Conservation (phyloP, 1,140 invertebrate species). For the Mactra quadrangularis region DNA sequence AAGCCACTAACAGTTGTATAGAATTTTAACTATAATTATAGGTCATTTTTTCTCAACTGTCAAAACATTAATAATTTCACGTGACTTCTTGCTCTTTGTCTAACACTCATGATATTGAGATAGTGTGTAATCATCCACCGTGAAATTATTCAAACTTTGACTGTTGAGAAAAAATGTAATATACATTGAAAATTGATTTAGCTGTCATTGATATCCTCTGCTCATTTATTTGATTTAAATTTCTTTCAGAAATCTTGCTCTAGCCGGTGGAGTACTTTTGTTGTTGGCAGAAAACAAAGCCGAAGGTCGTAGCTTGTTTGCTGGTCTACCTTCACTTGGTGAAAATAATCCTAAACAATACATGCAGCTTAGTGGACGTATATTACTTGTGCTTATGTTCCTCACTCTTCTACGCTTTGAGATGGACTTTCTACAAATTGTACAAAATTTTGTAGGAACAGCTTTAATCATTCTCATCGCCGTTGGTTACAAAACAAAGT, state of each 20-base stretch:
- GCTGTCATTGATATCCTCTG: too few relatives aligned
- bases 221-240: too few relatives aligned
- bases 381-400: slow-evolving; percentile 99
- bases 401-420: slow-evolving; percentile 98
- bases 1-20: too few relatives aligned
- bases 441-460: slow-evolving; percentile 96
- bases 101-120: too few relatives aligned
- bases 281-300: slow-evolving; percentile 97
- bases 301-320: slow-evolving; percentile 95
- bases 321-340: slow-evolving; percentile 97
- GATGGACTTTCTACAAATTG: slow-evolving; percentile 86
- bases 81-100: too few relatives aligned
- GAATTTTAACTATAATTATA: too few relatives aligned
- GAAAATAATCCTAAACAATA: slow-evolving; percentile 99
- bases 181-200: too few relatives aligned
- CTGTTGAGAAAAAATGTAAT: too few relatives aligned
- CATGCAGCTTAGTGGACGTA: slow-evolving; percentile 96
- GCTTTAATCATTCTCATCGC: slow-evolving; percentile 98
- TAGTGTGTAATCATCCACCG: too few relatives aligned
- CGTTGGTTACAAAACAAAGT: slow-evolving; percentile 98
- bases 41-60: too few relatives aligned
- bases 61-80: too few relatives aligned
- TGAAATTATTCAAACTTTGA: too few relatives aligned
- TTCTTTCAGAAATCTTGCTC: slow-evolving; percentile 96
- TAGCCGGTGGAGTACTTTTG: slow-evolving; percentile 97